Base-by-base conservation (phyloP, 2,113 vertebrate species). In the Marmota flaviventris region DNA sequence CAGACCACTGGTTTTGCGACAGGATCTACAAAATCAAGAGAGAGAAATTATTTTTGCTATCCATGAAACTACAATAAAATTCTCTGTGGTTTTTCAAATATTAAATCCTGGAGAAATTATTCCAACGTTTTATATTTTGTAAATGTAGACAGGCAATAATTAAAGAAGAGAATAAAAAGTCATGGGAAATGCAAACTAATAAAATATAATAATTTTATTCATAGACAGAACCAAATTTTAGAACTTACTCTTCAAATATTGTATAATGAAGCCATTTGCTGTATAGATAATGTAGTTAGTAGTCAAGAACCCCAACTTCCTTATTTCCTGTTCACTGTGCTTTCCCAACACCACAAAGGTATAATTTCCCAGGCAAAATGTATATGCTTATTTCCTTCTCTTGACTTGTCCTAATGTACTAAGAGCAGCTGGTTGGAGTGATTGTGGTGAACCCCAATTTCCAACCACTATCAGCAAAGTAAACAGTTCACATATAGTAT, bases 1-100 rank as follows among this genome's bases (percentile, higher is more conserved):
- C 89, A 87, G 34, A 99, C 97, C 78, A 94, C 16, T 25, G 99
- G 99, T 73, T 98, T 98, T 61, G 97, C 97, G 91, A 99, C 98
- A 92, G 98, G 98, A 96, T 99, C 99, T 99, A 96, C 56, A 98
- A 97, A 16, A 92, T 90, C 39, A 78, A 95, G 67, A 56, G 14
- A 89, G 9, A 85, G 37, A 92, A 86, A 53, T 81, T 8, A 53
- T 84, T 92, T 92, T 94, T 92, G 20, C n/a, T 4, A 69, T n/a
- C 20, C 1, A 37, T 6, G 0, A 53, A 53, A 45, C 39, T 29
- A 42, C 22, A 84, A 45, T n/a, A 58, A 79, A 91, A 89, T 9
- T 45, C 11, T 83, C 34, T 69, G 53, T 75, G 61, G 24, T 5
- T 81, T 85, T 95, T 67, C 58, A 76, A 77, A 91, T 78, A 85